Base-by-base conservation (phyloP, 2,888 invertebrate genomes). In the Uloborus plumipes region DNA sequence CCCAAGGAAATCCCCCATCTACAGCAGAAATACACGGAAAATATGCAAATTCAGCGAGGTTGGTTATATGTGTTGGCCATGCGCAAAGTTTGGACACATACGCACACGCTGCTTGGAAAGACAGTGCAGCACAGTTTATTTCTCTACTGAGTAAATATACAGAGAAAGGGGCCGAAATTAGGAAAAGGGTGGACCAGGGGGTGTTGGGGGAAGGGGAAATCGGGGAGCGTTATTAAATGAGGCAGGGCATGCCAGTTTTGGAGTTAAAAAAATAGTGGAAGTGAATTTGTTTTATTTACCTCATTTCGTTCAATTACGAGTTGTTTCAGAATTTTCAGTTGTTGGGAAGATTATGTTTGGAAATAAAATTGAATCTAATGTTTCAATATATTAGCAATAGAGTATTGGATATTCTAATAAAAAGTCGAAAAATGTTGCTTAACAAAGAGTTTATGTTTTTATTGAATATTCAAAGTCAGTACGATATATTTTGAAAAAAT, bases 141-240 rank as follows among this genome's bases (percentile, higher is more conserved):
- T 80, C 74, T 80, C 69, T 74, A 58, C 74, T 39, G 74, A 80
- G 80, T 64, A 80, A 80, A 80, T 80, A 80, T 74, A 80, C 69
- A 80, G 67, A 61, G 80, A 73, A 80, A 80, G 70, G 74, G 64
- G 58, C 69, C 64, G 70, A 64, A 74, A 80, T 74, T 74, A 74
- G 64, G 70, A 74, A 70, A 70, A 80, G 20, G 59, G n/a, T 26
- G 62, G 39, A 26, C 62, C 39, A 59, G 20, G 20, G 59, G 59
- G 14, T 18, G 13, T 7, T 39, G 39, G 39, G 31, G 3, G 11
- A 39, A 39, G 39, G 7, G 9, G 39, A 39, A 39, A 39, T 39
- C 11, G 39, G 55, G 77, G 59, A 62, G 62, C 65, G 53, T 77
- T 77, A 77, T 77, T 77, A 77, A 70, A 77, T 77, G 70, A 77